Evolutionary conservation across 1,140 invertebrate genomes (phyloP).

Genomic region (Ladona fulva): DNA sequence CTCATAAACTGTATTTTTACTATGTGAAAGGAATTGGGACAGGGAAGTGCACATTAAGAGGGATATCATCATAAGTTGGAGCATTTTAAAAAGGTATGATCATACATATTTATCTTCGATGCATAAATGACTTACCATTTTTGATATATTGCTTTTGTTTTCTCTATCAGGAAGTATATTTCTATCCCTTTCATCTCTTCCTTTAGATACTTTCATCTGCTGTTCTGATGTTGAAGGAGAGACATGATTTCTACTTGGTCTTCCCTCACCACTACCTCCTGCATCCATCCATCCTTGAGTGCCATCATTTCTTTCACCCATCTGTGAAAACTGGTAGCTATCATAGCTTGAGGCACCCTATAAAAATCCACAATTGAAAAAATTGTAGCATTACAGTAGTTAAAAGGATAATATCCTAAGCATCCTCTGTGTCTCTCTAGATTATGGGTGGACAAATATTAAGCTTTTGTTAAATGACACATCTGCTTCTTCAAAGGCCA

Average conservation of each 20-base stretch:
- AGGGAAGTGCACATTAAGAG: too few relatives aligned
- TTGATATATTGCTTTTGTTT: slow-evolving; percentile 13
- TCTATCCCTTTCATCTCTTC: background rate
- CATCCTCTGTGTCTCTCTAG: too few relatives aligned
- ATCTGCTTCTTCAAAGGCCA: too few relatives aligned
- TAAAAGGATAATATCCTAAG: too few relatives aligned
- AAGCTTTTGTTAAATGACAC: too few relatives aligned
- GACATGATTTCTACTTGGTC: background rate
- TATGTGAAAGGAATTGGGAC: too few relatives aligned
- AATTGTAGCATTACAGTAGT: too few relatives aligned
- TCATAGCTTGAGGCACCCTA: background rate
- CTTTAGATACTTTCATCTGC: background rate
- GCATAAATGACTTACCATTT: background rate
- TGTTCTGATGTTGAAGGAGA: background rate
- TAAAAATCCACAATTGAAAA: background rate
- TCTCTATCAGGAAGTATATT: slow-evolving; percentile 12
- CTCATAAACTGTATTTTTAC: too few relatives aligned
- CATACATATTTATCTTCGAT: too few relatives aligned
- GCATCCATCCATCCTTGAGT: background rate
- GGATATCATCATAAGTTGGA: too few relatives aligned
- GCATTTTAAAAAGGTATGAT: too few relatives aligned
- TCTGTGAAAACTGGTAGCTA: background rate
- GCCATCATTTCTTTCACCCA: background rate
- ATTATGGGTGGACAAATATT: too few relatives aligned
- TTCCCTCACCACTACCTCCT: background rate